Base-by-base conservation (phyloP, 2,113 vertebrate species). In the Spizaetus ornatus region DNA sequence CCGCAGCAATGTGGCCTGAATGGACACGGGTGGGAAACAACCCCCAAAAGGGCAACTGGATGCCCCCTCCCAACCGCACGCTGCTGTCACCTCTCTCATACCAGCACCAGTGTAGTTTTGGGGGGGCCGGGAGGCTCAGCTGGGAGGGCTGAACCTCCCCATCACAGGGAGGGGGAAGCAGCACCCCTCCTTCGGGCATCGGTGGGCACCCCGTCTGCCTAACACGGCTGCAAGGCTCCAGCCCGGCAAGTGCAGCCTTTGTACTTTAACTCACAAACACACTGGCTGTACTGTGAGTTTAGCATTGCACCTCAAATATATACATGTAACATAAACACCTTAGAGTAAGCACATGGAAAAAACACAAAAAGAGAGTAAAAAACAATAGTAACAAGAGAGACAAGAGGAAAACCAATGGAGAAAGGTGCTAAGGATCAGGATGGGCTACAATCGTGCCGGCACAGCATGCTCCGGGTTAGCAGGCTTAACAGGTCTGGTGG, bases 11-110 rank as follows among this genome's bases (percentile, higher is more conserved):
- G 6, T 3, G 7, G 66, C 11, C 36, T 42, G 20, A 79, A 82
- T 0, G 5, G 45, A 93, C 6, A 9, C 0, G 0, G 25, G 11
- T 34, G 26, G 20, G 36, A 55, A 80, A 79, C 3, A 6, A 36
- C 2, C 10, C 2, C 16, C 31, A 29, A 62, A 82, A 6, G 15
- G 32, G 27, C 10, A 70, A 62, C 5, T 25, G 36, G 32, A 55
- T 47, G 14, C 14, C 29, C 17, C 34, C 17, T 34, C 6, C 4
- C 38, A 63, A 36, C 10, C 0, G 0, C 25, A 59, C 5, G 5
- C 11, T 69, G 20, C 43, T 78, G 27, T 20, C 66, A 69, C 27
- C 38, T 78, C 63, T 45, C 53, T 58, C 2, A 3, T 40, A 43
- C 9, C 26, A 19, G 29, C 13, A 73, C 10, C 40, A 15, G 9